Base-by-base conservation (phyloP, 2,888 invertebrate genomes). In the Scaptomyza flava region DNA sequence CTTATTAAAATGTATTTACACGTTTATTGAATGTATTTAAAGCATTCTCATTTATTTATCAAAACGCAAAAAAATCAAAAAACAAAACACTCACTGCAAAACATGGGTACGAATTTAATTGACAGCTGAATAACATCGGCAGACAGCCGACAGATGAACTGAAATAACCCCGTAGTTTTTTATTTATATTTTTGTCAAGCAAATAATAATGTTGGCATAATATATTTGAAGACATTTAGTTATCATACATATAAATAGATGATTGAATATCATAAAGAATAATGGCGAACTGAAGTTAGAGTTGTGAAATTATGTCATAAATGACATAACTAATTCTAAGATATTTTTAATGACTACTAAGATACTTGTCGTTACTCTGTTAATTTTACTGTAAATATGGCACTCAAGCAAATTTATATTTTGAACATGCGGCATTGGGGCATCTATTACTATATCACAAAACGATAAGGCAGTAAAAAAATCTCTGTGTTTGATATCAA, bases 1-100 rank as follows among this genome's bases (percentile, higher is more conserved):
- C 76, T 58, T 77, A 75, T 82, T 85, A 75, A 82, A 84, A 75
- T 68, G 81, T 82, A 85, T 82, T 82, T 85, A 81, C 85, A 85
- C 82, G 85, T 79, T 69, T 79, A 79, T 72, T 82, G 79, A 85
- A 72, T 75, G 53, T 72, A 46, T 79, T 75, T 65, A 67, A 72
- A 69, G 68, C 56, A 42, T 56, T 60, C 58, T 51, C 59, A 62
- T 64, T 77, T 77, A 51, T 47, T 61, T 64, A 56, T 56, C 59
- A 60, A 23, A 72, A 68, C 57, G 47, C 31, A 63, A 54, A 53
- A 58, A 47, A 7, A 4, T 3, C 5, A 34, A 51, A 47, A 66
- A 48, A 67, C 34, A 60, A 53, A 64, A 36, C 51, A 56, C 34
- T 41, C 45, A 47, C 42, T 62, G 34, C n/a, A 60, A 61, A 77